These are phyloP conservation scores for Channa maculata DNA, from an alignment of 2,113 vertebrate genomes.

Conservation along the genomic window DNA sequence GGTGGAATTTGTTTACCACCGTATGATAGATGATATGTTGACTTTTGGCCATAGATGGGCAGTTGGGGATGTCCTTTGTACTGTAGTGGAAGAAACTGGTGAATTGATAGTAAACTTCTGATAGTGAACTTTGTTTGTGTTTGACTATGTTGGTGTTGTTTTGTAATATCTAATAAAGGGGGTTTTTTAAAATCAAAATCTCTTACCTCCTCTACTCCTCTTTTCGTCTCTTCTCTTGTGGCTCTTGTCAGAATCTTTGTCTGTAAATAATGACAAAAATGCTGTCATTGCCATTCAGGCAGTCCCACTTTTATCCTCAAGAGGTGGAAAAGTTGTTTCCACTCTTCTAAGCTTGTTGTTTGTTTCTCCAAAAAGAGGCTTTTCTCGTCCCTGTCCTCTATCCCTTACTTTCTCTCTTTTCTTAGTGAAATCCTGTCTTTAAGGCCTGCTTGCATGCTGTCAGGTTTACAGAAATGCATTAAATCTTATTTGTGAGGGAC, in stretches of 20 bases:
- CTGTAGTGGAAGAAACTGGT: too few relatives aligned
- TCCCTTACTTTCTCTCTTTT: slow-evolving; percentile 7
- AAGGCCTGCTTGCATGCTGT: slow-evolving; percentile 18
- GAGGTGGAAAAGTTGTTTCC: slow-evolving; percentile 49
- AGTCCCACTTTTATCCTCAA: slow-evolving; percentile 44
- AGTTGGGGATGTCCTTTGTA: too few relatives aligned
- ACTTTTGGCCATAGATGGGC: too few relatives aligned
- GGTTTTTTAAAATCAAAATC: background rate
- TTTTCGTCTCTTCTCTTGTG: background rate
- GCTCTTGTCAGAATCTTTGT: slow-evolving; percentile 22
- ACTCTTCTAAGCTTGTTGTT: slow-evolving; percentile 46
- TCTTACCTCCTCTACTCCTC: background rate
- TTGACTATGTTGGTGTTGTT: too few relatives aligned
- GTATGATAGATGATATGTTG: too few relatives aligned
- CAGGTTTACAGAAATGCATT: slow-evolving; percentile 19
- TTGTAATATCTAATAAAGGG: too few relatives aligned
- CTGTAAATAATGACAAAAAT: slow-evolving; percentile 30
- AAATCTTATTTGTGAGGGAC: slow-evolving; percentile 34
- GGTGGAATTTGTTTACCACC: too few relatives aligned
- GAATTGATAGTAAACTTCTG: too few relatives aligned
- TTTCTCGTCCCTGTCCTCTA: slow-evolving; percentile 30
- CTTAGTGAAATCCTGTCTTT: slow-evolving; percentile 38
- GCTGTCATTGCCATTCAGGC: slow-evolving; percentile 30
- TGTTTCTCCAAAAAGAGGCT: slow-evolving; percentile 51
- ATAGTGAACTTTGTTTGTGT: too few relatives aligned